These are phyloP conservation scores for Stenopsyche tienmushanensis DNA, from an alignment of 1,140 invertebrate genomes.

Conservation along the genomic window DNA sequence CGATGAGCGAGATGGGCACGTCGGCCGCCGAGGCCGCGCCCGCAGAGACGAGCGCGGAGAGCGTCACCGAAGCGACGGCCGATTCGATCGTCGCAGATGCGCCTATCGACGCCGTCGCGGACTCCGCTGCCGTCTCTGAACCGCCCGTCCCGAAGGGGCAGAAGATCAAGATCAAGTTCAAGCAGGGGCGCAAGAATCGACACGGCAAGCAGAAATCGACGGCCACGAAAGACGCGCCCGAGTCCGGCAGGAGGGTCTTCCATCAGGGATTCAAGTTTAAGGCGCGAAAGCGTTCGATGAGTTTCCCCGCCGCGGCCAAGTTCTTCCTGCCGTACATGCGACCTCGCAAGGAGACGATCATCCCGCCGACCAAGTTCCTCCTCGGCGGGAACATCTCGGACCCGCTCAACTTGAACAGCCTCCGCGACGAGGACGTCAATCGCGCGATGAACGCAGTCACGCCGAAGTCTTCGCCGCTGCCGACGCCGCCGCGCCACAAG, in stretches of 20 bases:
- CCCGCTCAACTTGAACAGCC: slow-evolving; percentile 90
- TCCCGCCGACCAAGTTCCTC: slow-evolving; percentile 90
- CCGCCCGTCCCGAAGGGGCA: slow-evolving; percentile 13
- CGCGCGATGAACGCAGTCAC: slow-evolving; percentile 84
- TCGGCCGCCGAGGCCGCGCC: no score
- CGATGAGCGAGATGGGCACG: slow-evolving; percentile 21
- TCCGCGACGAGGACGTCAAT: slow-evolving; percentile 86
- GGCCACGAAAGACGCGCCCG: slow-evolving; percentile 47
- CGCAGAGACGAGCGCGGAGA: background rate
- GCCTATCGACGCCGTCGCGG: background rate
- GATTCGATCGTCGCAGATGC: background rate
- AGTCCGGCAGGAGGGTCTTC: slow-evolving; percentile 4
- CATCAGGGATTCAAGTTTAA: slow-evolving; percentile 33
- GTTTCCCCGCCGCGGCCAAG: slow-evolving; percentile 56
- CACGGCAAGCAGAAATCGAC: slow-evolving; percentile 50
- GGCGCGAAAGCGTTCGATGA: slow-evolving; percentile 51
- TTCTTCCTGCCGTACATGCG: slow-evolving; percentile 66
- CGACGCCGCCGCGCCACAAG: slow-evolving; percentile 80
- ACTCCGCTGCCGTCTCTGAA: background rate
- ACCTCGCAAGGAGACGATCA: slow-evolving; percentile 69
- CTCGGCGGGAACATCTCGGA: slow-evolving; percentile 94
- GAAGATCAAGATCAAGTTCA: no score
- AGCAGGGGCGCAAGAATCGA: slow-evolving; percentile 52
- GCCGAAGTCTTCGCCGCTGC: slow-evolving; percentile 83
- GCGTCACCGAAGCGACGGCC: background rate